These are phyloP conservation scores for Oryzias dopingdopingensis DNA, from an alignment of 2,797 vertebrate species.

Conservation along the genomic window DNA sequence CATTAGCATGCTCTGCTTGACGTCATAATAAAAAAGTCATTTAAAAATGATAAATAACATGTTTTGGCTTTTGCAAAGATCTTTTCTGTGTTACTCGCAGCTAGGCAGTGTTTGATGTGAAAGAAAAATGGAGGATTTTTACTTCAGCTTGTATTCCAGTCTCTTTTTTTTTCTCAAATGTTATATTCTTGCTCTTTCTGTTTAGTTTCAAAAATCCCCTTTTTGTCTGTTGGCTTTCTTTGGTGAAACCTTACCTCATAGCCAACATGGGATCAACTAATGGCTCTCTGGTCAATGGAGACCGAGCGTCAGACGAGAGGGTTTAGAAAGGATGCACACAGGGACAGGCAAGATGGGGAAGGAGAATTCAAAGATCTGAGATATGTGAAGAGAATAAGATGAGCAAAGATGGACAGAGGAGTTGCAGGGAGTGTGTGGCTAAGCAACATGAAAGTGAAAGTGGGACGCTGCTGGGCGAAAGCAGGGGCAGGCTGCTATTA, in stretches of 20 bases:
- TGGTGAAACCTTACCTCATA: conserved; percentile 11
- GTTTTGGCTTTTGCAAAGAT: no score
- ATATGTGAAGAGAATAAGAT: conserved; percentile 21
- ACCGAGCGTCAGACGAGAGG: neutral
- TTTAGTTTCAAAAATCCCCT: conserved; percentile 3
- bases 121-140: conserved; percentile 5
- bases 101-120: neutral
- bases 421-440: conserved; percentile 26
- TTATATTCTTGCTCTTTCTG: conserved; percentile 1
- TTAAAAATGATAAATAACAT: no score
- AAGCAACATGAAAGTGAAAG: conserved; percentile 60
- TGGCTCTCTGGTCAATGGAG: conserved; percentile 27
- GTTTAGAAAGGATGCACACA: conserved; percentile 9
- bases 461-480: conserved; percentile 55
- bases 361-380: conserved; percentile 25
- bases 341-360: conserved; percentile 11
- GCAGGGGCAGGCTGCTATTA: conserved; percentile 55
- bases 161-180: neutral
- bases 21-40: conserved; percentile 11
- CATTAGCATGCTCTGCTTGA: conserved; percentile 14
- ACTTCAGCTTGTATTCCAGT: neutral
- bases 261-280: conserved; percentile 33
- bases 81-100: no score
- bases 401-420: conserved; percentile 20
- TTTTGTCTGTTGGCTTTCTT: neutral